A percentile compares a stretch with the other conserved stretches of the same genome.
These are phyloP conservation scores for Momotus momota DNA, from an alignment of 2,797 vertebrate species.

Conservation along the genomic window DNA sequence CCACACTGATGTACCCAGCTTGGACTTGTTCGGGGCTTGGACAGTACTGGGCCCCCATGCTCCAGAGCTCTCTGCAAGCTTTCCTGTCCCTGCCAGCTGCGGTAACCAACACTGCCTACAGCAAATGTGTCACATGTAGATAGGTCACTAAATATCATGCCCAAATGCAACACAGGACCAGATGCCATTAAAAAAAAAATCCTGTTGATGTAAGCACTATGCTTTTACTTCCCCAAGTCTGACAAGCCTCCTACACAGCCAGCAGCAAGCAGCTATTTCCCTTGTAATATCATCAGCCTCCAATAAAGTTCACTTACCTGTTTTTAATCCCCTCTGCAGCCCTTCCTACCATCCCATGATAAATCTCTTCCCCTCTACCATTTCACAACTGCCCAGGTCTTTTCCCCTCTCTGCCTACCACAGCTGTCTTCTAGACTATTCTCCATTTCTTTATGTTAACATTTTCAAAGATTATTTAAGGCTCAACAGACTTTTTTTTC, in stretches of 20 bases:
- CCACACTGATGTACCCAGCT: not conserved
- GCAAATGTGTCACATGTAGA: constrained; percentile 49
- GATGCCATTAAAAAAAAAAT: constrained; percentile 31
- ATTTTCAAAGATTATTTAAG: constrained; percentile 21
- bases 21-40: not conserved
- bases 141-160: constrained; percentile 53
- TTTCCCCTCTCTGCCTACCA: not conserved
- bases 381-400: not conserved
- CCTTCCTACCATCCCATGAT: not conserved
- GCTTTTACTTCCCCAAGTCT: constrained; percentile 63
- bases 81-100: constrained; percentile 34
- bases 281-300: constrained; percentile 56
- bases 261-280: constrained; percentile 60
- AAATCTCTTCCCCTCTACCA: constrained; percentile 1
- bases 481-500: not conserved
- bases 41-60: not conserved
- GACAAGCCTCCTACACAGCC: constrained; percentile 67
- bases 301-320: constrained; percentile 54
- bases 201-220: constrained; percentile 51
- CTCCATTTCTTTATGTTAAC: constrained; percentile 7
- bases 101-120: constrained; percentile 19
- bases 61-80: constrained; percentile 10
- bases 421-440: not conserved
- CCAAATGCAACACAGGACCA: constrained; percentile 51
- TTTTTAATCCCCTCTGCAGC: constrained; percentile 41